Base-by-base conservation (phyloP, 2,888 invertebrate species). In the Tortricodes alternella region DNA sequence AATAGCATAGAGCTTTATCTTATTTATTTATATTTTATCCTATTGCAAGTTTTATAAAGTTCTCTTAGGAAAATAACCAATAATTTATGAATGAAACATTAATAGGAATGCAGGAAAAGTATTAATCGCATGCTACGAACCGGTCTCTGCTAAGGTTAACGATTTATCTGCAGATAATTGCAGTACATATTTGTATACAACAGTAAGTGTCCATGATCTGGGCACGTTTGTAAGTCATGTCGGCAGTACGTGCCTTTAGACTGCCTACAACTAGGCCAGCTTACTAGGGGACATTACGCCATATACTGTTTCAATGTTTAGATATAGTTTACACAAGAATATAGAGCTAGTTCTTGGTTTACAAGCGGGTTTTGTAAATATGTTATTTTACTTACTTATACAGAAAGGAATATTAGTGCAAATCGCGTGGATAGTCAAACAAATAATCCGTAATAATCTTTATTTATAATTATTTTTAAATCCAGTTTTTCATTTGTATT, bases 181-280 rank as follows among this genome's bases (percentile, higher is more conserved):
- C 23, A 19, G 13, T 41, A 19, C 29, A 19, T 46, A 18, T 53
- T 46, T 46, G 38, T 43, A 38, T 16, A 6, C 5, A 15, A 35
- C 48, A 59, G 41, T 53, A 37, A 43, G 58, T 65, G 66, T 63
- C 63, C 64, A 60, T 71, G 74, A 73, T 77, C 74, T 74, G 73
- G 70, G 74, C 85, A 85, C 81, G 84, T 85, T 77, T 49, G 78
- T 76, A n/a, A n/a, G 35, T 9, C 21, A 21, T 11, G 16, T 34
- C 27, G 64, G 68, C 61, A 58, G 62, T 80, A 86, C 85, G 85
- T 85, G 86, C 74, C 62, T 59, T 53, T 59, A 53, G n/a, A n/a
- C 27, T 66, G 69, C 63, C 58, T 60, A 64, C 66, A 84, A 83
- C 78, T 80, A 72, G 80, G 78, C 66, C 79, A 76, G 66, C 65